A percentile compares a stretch with the other conserved stretches of the same genome.
Evolutionary conservation across 2,113 vertebrate genomes (phyloP).

Genomic region (Anseranas semipalmata): DNA sequence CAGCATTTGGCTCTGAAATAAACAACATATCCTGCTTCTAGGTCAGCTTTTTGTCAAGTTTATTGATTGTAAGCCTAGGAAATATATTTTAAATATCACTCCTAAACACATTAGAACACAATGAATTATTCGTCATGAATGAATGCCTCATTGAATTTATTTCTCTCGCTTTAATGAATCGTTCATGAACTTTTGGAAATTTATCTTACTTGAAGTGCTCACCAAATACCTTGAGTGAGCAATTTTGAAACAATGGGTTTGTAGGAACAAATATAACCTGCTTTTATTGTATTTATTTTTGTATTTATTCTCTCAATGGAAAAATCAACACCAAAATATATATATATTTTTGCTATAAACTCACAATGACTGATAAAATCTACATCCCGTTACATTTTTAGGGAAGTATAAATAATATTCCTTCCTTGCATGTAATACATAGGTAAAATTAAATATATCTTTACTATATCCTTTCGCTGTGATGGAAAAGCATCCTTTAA

Average conservation of each 20-base stretch:
- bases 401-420: background rate
- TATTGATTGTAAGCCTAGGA: background rate
- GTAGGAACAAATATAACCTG: background rate
- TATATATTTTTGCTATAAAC: background rate
- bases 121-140: constrained; percentile 17
- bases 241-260: background rate
- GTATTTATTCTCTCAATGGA: background rate
- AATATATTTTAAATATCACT: background rate
- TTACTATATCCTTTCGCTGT: background rate
- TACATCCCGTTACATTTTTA: background rate
- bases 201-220: background rate
- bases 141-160: background rate
- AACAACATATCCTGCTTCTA: background rate
- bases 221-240: background rate
- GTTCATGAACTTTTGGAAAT: background rate
- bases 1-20: background rate
- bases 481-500: background rate
- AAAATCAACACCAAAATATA: background rate
- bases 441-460: background rate
- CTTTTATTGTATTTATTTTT: background rate
- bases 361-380: background rate
- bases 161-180: background rate
- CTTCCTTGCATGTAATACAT: background rate
- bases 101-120: background rate
- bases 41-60: background rate